These are phyloP conservation scores for Itoplectis maculator DNA, from an alignment of 2,888 invertebrate species.

Conservation along the genomic window DNA sequence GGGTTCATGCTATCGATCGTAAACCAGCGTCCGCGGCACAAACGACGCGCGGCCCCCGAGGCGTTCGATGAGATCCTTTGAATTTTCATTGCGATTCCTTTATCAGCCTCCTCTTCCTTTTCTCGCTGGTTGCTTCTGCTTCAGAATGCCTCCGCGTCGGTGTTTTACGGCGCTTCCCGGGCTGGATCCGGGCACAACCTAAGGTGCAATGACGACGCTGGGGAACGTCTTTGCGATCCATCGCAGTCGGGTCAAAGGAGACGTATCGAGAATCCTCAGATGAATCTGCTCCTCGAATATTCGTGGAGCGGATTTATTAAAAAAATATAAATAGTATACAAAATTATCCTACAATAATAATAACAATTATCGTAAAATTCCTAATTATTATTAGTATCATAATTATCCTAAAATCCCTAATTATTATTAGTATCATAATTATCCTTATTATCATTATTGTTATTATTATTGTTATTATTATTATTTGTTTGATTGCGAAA, in stretches of 20 bases:
- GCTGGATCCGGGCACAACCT: constrained; percentile 5
- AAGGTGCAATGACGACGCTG: no score
- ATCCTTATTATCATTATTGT: no score
- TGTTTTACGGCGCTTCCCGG: constrained; percentile 27
- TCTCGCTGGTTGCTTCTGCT: constrained; percentile 30
- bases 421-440: no score
- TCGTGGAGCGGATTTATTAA: background rate
- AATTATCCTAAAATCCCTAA: no score
- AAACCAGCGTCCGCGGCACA: constrained; percentile 31
- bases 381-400: no score
- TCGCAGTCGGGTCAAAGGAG: no score
- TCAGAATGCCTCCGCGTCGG: constrained; percentile 49
- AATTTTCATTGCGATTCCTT: constrained; percentile 60
- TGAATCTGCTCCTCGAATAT: background rate
- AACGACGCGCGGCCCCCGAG: constrained; percentile 43
- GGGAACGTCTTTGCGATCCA: no score
- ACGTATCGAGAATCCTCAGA: background rate
- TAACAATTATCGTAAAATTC: no score
- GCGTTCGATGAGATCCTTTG: constrained; percentile 62
- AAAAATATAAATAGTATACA: no score
- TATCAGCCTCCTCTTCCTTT: constrained; percentile 24
- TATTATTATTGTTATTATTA: no score
- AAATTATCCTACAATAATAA: no score
- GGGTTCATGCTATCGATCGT: constrained; percentile 60
- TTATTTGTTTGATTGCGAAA: no score